These are phyloP conservation scores for Catocala sponsa DNA, from an alignment of 2,888 invertebrate genomes.

Conservation along the genomic window DNA sequence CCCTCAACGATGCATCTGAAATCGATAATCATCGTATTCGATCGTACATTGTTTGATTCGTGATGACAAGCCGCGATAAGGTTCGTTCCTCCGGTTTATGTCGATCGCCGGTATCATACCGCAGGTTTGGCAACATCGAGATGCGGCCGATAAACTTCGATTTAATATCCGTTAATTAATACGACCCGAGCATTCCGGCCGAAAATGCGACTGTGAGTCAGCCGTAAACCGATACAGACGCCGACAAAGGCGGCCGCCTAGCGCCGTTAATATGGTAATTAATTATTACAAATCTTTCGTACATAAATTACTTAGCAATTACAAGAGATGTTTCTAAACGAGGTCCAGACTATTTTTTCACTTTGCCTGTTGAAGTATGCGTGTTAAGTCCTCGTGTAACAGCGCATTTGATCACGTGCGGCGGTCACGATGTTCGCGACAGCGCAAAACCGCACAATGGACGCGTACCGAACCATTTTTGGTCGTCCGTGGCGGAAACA, in stretches of 20 bases:
- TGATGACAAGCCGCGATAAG: conserved; percentile 84
- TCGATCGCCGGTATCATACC: conserved; percentile 69
- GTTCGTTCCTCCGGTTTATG: conserved; percentile 70
- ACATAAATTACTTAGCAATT: conserved; percentile 79
- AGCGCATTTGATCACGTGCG: conserved; percentile 74
- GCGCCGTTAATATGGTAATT: conserved; percentile 85
- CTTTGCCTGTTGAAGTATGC: conserved; percentile 42
- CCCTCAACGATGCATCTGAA: conserved; percentile 62
- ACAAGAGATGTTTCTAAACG: conserved; percentile 63
- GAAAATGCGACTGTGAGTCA: conserved; percentile 83
- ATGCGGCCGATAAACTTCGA: conserved; percentile 85
- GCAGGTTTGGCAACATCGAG: conserved; percentile 86
- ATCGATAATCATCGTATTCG: conserved; percentile 80
- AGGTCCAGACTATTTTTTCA: conserved; percentile 40
- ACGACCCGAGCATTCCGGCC: conserved; percentile 82
- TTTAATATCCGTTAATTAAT: conserved; percentile 88
- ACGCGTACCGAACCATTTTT: conserved; percentile 69
- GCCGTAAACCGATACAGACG: conserved; percentile 77
- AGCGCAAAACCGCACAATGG: conserved; percentile 73
- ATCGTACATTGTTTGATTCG: conserved; percentile 84
- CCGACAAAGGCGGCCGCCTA: conserved; percentile 84
- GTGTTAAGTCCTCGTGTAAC: conserved; percentile 49
- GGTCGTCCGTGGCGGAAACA: conserved; percentile 70
- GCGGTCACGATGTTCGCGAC: conserved; percentile 54
- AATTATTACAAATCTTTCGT: conserved; percentile 84